Conservation (phyloP, 2,888 invertebrate species). For the Hirtodrosophila confusa region DNA sequence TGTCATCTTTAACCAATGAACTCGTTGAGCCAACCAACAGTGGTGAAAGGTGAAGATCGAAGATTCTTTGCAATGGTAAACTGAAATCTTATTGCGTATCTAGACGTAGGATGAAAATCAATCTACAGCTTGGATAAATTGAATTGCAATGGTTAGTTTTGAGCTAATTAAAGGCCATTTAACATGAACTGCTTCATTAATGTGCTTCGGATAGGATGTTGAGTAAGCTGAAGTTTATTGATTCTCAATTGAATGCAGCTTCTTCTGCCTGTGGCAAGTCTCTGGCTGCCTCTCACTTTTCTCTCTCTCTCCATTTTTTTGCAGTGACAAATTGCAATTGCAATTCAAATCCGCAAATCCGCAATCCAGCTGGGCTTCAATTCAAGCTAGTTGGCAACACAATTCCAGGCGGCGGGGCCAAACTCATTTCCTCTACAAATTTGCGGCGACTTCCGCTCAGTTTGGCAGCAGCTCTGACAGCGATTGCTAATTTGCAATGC, state of each 20-base stretch:
- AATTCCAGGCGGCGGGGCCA: slow-evolving; percentile 33
- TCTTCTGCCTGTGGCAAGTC: slow-evolving; percentile 7
- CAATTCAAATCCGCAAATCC: slow-evolving; percentile 28
- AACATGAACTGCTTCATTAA: no score
- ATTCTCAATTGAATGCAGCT: slow-evolving; percentile 1
- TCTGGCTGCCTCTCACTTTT: background rate
- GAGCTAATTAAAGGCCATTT: no score
- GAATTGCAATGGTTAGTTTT: no score
- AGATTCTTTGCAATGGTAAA: no score
- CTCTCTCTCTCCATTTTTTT: background rate
- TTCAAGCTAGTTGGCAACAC: slow-evolving; percentile 14
- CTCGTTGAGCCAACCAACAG: no score
- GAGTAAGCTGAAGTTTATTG: no score
- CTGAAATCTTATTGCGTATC: no score
- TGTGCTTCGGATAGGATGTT: no score
- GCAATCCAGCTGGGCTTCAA: slow-evolving; percentile 1
- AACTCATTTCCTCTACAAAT: slow-evolving; percentile 73
- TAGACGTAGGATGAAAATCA: no score
- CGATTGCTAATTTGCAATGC: slow-evolving; percentile 74
- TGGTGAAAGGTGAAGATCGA: no score
- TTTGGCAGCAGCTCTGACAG: slow-evolving; percentile 53
- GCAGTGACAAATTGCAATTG: slow-evolving; percentile 53
- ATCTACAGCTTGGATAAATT: no score
- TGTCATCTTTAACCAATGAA: no score
- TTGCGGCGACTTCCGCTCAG: slow-evolving; percentile 68